Evolutionary conservation across 2,888 invertebrate species (phyloP), one percentile per base, ranked within the genome.

Genomic region (Epistrophe eligans): DNA sequence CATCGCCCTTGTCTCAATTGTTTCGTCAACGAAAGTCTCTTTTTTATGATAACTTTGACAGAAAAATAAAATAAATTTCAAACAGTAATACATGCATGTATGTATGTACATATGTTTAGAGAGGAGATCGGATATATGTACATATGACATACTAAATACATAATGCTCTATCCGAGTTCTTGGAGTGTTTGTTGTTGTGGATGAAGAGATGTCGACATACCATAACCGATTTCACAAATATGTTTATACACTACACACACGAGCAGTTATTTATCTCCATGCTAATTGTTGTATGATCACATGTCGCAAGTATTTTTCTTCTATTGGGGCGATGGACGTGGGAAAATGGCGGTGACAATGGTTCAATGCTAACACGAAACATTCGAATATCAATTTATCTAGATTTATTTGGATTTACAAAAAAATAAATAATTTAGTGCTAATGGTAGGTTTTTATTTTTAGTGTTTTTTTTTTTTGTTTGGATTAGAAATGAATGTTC

Each of bases 231-330:
- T 8, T 48, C 15, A 48, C 40, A 58, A 64, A 4, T 17, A 76
- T 43, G n/a, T n/a, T n/a, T n/a, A n/a, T n/a, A 67, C 60, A 77
- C 4, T 17, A 35, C 35, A 64, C 52, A 64, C 45, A 79, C 57
- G 48, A 40, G 79, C 62, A 77, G 67, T 74, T 74, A 74, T 82
- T 64, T 58, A 74, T 87, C 64, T 66, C 13, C 57, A 79, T 85
- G 82, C 82, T 83, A 87, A 82, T 87, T 77, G 9, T 48, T 82
- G 73, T 72, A 82, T 85, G 85, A 85, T 85, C 85, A 58, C 85
- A 85, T 82, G 77, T 77, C 62, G 24, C 62, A 82, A 73, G 79
- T 74, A 87, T 85, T 66, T 71, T 45, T 85, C 38, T 77, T 62
- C 40, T 24, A 43, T 43, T 81, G 60, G 60, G 50, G 43, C 71